phyloP scores from a whole-genome alignment of 2,888 invertebrate species.

The Andrena chrysosceles region DNA sequence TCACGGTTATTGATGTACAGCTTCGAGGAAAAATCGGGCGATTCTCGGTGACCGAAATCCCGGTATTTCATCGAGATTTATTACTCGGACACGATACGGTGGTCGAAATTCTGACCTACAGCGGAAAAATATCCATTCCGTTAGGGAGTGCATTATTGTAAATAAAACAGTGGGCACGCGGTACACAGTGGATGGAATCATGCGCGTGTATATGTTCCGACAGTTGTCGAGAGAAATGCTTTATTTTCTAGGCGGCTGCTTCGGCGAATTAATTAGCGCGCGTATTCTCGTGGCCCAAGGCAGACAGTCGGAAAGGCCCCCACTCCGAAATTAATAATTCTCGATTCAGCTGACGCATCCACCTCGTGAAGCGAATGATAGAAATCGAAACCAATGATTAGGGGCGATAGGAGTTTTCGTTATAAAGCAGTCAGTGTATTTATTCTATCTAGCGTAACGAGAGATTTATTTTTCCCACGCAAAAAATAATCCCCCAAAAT shows the following conservation, averaged over 20 bases:
- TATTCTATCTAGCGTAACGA: not conserved
- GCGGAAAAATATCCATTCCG: not conserved
- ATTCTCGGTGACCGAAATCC: slow-evolving; percentile 11
- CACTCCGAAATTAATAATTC: slow-evolving; percentile 52
- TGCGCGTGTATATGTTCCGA: not conserved
- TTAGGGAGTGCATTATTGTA: slow-evolving; percentile 1
- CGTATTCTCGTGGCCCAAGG: slow-evolving; percentile 27
- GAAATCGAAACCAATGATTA: not conserved
- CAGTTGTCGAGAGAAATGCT: slow-evolving; percentile 39
- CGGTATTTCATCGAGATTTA: slow-evolving; percentile 1
- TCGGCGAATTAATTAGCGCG: slow-evolving; percentile 56
- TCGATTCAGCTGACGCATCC: slow-evolving; percentile 40
- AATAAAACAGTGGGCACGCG: slow-evolving; percentile 1
- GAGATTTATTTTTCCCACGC: not conserved
- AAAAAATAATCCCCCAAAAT: not conserved
- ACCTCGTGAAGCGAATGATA: not conserved
- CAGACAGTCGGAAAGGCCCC: slow-evolving; percentile 35
- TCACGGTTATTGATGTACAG: not conserved
- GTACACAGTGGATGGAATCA: slow-evolving; percentile 9
- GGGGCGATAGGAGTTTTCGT: no score
- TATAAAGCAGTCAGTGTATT: not conserved
- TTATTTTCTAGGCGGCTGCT: slow-evolving; percentile 54
- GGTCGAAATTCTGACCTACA: not conserved
- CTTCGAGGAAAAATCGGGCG: slow-evolving; percentile 14
- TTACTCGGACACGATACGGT: not conserved